These are phyloP conservation scores for Mimumesa dahlbomi DNA, from an alignment of 2,888 invertebrate genomes.

Conservation along the genomic window DNA sequence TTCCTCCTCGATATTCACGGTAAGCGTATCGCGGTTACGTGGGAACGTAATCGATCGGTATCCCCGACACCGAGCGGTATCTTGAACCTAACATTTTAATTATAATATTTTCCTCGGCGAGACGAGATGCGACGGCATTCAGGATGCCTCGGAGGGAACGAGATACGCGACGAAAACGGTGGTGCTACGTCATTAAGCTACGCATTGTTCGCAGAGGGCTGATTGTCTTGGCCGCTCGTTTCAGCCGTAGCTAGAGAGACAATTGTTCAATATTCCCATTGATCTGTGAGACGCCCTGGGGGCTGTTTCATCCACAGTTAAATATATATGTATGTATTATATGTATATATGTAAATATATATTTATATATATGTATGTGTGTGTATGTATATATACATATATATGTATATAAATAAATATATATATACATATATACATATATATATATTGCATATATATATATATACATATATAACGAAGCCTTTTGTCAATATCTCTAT, in stretches of 20 bases:
- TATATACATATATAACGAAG: constrained; percentile 49
- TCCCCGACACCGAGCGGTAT: neutral
- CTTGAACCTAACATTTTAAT: constrained; percentile 46
- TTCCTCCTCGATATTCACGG: neutral
- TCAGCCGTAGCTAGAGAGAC: constrained; percentile 78
- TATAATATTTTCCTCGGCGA: constrained; percentile 42
- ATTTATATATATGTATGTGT: constrained; percentile 43
- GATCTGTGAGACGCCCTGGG: constrained; percentile 76
- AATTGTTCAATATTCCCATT: constrained; percentile 81
- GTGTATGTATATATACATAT: constrained; percentile 39
- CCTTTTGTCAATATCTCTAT: constrained; percentile 79
- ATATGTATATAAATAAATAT: constrained; percentile 39
- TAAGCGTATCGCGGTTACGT: neutral
- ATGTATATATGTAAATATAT: too few relatives aligned
- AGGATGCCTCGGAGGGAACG: constrained; percentile 32
- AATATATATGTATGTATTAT: constrained; percentile 58
- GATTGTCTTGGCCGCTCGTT: constrained; percentile 80
- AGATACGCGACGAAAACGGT: constrained; percentile 70
- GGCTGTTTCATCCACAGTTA: constrained; percentile 55
- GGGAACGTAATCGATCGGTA: neutral
- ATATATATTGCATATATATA: constrained; percentile 34
- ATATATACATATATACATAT: constrained; percentile 43
- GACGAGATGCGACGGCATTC: constrained; percentile 39
- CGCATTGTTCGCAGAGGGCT: constrained; percentile 78
- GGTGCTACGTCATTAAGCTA: constrained; percentile 79